These are phyloP conservation scores for Dusona sp. DNA, from an alignment of 2,888 invertebrate genomes.

Conservation along the genomic window DNA sequence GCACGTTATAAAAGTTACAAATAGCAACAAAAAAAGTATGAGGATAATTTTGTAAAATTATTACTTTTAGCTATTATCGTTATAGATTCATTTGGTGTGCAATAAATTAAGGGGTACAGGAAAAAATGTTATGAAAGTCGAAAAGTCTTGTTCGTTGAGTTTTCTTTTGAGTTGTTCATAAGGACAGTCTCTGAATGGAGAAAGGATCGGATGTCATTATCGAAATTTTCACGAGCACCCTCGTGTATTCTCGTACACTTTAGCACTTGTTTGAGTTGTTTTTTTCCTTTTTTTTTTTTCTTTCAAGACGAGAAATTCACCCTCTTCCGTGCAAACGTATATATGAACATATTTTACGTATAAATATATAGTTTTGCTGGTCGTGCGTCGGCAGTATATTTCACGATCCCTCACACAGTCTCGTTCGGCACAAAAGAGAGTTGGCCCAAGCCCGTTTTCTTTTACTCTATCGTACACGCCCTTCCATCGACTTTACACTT, in stretches of 20 bases:
- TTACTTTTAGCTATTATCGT: background rate
- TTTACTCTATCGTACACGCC: conserved; percentile 68
- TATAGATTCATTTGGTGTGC: background rate
- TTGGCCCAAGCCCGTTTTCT: conserved; percentile 30
- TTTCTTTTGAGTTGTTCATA: background rate
- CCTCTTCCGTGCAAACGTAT: conserved; percentile 12
- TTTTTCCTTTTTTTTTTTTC: background rate
- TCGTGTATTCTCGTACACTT: no score
- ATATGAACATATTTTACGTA: conserved; percentile 7
- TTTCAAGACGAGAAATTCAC: conserved; percentile 21
- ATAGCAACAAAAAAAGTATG: no score
- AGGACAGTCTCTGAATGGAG: background rate
- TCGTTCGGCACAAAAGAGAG: conserved; percentile 54
- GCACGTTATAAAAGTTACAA: no score
- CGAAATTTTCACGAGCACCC: no score
- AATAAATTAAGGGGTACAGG: background rate
- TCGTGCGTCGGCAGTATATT: conserved; percentile 65
- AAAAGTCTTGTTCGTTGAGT: background rate
- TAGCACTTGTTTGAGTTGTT: background rate
- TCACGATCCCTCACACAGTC: conserved; percentile 55
- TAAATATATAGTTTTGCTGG: conserved; percentile 18
- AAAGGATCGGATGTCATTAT: no score
- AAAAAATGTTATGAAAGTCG: background rate
- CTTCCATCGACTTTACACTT: conserved; percentile 76
- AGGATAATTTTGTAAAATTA: no score